These are phyloP conservation scores for Ctenomys sociabilis DNA, from an alignment of 2,113 vertebrate genomes.

Conservation along the genomic window DNA sequence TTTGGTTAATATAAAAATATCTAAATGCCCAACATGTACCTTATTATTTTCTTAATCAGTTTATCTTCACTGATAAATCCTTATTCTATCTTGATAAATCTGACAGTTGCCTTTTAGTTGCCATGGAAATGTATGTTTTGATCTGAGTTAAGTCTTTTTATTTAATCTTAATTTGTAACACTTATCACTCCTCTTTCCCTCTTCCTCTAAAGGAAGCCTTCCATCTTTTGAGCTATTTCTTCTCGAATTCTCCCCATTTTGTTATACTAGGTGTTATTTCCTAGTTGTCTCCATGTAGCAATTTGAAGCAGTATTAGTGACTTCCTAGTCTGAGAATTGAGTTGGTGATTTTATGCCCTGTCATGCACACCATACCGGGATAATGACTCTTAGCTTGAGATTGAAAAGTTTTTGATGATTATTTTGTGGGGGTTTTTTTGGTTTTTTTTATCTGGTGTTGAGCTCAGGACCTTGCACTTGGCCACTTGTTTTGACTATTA, in stretches of 20 bases:
- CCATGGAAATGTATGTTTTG: not conserved
- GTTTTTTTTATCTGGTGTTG: too few species aligned
- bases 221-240: not conserved
- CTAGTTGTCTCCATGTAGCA: not conserved
- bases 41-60: not conserved
- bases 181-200: not conserved
- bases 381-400: not conserved
- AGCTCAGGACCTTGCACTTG: too few species aligned
- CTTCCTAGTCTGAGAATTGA: not conserved
- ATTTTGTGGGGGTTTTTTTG: not conserved
- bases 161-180: conserved; percentile 21
- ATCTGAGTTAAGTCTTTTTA: not conserved
- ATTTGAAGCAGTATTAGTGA: not conserved
- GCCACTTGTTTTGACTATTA: too few species aligned
- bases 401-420: not conserved
- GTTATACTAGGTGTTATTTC: not conserved
- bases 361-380: not conserved
- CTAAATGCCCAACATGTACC: too few species aligned
- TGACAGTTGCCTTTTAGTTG: not conserved
- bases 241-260: not conserved
- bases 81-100: not conserved
- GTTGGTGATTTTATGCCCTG: fast-evolving
- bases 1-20: not conserved
- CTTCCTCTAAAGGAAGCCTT: not conserved
- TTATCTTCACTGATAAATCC: not conserved